Evolutionary conservation across 2,113 vertebrate species (phyloP), one percentile per base, ranked within the genome.

Genomic region (Synodontis membranacea): DNA sequence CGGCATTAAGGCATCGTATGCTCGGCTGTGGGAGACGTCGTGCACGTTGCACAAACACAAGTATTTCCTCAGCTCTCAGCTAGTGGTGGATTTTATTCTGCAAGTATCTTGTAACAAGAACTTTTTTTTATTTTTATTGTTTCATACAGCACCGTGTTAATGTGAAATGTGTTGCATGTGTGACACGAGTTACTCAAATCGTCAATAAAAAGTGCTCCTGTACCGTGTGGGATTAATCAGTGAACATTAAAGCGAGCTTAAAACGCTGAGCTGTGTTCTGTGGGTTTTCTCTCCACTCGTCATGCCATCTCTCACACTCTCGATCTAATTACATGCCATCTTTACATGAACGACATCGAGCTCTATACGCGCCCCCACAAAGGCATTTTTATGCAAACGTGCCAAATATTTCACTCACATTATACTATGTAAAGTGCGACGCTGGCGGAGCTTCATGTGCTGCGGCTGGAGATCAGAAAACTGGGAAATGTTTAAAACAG

Each of bases 101-200:
- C 23, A 21, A 72, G 88, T 89, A 89, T 89, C 87, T 90, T 88
- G 89, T 86, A 88, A 87, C 87, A 90, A 90, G 89, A 90, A 9
- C 21, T 37, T 85, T 52, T 78, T 52, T 50, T 50, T 76, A 17
- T 68, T 52, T n/a, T 74, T 15, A 5, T 25, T 72, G 68, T 42
- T 72, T 4, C 14, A 1, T 70, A 21, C 66, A 72, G 37, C 10
- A 4, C 1, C 39, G 28, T 11, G 39, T 44, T 39, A 1, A 66
- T 68, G 64, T 34, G 15, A 6, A 25, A 4, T 31, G 28, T 58
- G 56, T 28, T 60, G 56, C 19, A 0, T 23, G 19, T 74, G 39
- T 74, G 34, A 70, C 70, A 46, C 14, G 1, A 5, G 14, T 34
- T 66, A 5, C 31, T 72, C 8, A 74, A 12, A 0, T 11, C 0